These are phyloP conservation scores for Drosophila pegasa DNA, from an alignment of 2,888 invertebrate species.

Conservation along the genomic window DNA sequence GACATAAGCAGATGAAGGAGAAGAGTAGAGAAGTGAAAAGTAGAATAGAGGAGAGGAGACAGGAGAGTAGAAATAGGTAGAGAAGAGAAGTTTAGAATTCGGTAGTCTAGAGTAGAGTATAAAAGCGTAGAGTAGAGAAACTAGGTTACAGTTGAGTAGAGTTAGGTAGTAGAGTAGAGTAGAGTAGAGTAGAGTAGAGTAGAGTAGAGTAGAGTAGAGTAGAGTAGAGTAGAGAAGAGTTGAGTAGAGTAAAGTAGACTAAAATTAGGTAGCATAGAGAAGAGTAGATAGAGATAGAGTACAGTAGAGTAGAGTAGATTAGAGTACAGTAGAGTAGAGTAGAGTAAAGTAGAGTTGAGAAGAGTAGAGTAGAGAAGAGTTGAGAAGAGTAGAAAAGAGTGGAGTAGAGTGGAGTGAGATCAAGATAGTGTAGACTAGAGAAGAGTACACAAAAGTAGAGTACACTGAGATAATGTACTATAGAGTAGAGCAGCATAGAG, in stretches of 20 bases:
- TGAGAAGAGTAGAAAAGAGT: neutral
- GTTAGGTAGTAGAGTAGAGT: too few relatives aligned
- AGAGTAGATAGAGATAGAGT: neutral
- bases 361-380: neutral
- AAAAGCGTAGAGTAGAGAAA: too few relatives aligned
- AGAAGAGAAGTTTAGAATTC: too few relatives aligned
- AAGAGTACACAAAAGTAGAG: neutral
- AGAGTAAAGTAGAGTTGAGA: too few relatives aligned
- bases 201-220: neutral
- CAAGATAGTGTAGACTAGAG: neutral
- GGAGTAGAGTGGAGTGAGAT: neutral
- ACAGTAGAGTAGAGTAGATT: neutral
- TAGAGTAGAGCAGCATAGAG: neutral
- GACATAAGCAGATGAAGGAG: neutral
- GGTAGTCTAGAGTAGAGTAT: too few relatives aligned
- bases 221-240: neutral
- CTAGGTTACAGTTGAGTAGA: too few relatives aligned
- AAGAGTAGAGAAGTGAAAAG: neutral
- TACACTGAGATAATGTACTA: too few relatives aligned
- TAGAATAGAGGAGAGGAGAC: neutral
- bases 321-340: neutral
- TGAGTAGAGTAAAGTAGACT: too few relatives aligned
- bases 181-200: too few relatives aligned
- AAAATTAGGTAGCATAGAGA: too few relatives aligned
- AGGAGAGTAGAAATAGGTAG: neutral